A percentile compares a stretch with the other conserved stretches of the same genome.
Evolutionary conservation across 2,797 vertebrate genomes (phyloP).

Genomic region (Bradypodion ventrale): DNA sequence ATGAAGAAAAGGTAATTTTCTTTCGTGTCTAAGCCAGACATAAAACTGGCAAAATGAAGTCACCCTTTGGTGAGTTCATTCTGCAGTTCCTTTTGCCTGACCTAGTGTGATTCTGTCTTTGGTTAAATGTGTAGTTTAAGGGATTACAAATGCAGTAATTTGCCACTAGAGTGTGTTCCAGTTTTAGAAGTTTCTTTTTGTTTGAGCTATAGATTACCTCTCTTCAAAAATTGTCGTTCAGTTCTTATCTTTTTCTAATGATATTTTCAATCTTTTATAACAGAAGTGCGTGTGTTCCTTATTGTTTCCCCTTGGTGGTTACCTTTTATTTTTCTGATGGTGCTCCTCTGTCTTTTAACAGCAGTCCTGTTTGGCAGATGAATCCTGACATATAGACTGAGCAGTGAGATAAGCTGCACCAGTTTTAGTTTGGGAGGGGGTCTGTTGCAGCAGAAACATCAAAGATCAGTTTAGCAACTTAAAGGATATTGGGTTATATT

Average conservation of each 20-base stretch:
- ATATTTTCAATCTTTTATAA: conserved; percentile 17
- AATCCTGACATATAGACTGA: background rate
- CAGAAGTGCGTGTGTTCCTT: background rate
- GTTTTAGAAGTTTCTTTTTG: background rate
- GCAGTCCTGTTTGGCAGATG: background rate
- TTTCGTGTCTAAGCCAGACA: too few species aligned
- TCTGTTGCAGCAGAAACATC: too few species aligned
- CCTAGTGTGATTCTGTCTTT: background rate
- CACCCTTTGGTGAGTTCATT: too few species aligned
- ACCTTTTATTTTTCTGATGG: background rate
- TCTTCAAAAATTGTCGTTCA: background rate
- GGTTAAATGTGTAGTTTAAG: fast-evolving
- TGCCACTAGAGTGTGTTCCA: background rate
- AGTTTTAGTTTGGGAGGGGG: background rate
- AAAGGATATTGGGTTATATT: too few species aligned
- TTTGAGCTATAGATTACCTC: background rate
- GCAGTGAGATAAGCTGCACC: background rate
- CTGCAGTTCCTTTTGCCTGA: too few species aligned
- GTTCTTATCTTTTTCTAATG: background rate
- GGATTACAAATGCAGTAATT: fast-evolving
- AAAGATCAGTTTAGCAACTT: too few species aligned
- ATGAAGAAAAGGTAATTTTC: conserved; percentile 90
- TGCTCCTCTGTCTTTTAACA: conserved; percentile 12
- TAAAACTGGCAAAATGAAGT: too few species aligned
- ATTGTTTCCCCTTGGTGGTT: background rate